Percentiles rank a stretch among this genome's conserved stretches.
These are phyloP conservation scores for Eupeodes luniger DNA, from an alignment of 2,888 invertebrate genomes.

Conservation along the genomic window DNA sequence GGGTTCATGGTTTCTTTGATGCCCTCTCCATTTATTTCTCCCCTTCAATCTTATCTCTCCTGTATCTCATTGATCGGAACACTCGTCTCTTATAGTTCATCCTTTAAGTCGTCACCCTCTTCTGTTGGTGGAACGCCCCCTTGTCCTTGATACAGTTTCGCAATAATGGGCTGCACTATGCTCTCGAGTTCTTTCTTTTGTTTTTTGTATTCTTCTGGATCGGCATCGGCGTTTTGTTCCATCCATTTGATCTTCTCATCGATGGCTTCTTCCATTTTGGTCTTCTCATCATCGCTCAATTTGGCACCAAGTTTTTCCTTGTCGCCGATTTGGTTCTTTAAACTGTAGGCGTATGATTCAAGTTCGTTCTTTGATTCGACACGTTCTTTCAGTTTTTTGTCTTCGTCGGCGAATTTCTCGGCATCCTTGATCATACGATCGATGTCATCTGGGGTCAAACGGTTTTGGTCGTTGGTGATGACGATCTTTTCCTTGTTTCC, in stretches of 20 bases:
- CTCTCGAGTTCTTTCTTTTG: conserved; percentile 98
- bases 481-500: conserved; percentile 99
- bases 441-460: conserved; percentile 98
- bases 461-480: conserved; percentile 99
- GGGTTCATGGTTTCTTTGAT: conserved; percentile 42
- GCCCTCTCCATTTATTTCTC: conserved; percentile 55
- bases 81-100: conserved; percentile 88
- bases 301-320: conserved; percentile 99
- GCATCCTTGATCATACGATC: conserved; percentile 99
- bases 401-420: conserved; percentile 99
- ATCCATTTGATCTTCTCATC: conserved; percentile 99
- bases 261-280: conserved; percentile 97
- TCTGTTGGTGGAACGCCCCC: conserved; percentile 91
- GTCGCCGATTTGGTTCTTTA: conserved; percentile 98
- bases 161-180: conserved; percentile 98
- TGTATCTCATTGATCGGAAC: conserved; percentile 51
- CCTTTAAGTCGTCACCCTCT: conserved; percentile 90
- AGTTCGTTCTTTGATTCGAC: conserved; percentile 98
- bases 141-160: conserved; percentile 96
- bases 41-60: conserved; percentile 74
- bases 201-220: conserved; percentile 95
- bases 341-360: conserved; percentile 98
- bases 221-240: conserved; percentile 96
- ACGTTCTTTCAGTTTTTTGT: conserved; percentile 97
- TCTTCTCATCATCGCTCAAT: conserved; percentile 93